Base-by-base conservation (phyloP, 2,888 invertebrate genomes). In the Isotomurus palustris region DNA sequence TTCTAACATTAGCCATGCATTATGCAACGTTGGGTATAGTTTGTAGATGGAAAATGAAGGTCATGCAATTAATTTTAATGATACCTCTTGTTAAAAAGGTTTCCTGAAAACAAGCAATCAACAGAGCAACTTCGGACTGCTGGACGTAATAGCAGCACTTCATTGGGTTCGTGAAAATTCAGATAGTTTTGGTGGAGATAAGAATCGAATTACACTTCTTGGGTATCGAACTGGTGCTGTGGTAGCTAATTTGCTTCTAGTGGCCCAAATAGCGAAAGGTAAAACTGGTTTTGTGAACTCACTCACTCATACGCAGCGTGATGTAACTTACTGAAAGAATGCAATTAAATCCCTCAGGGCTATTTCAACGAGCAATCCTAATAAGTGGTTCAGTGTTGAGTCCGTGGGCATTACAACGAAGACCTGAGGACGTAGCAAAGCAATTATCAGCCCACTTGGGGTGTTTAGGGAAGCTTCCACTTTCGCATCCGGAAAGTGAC, bases 171-270 rank as follows among this genome's bases (percentile, higher is more conserved):
- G 90, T 72, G 92, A 93, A 76, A 96, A 97, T 78, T 82, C 97
- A 59, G 90, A 87, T 2, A 88, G 90, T 1, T 97, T 99, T 75
- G 94, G 94, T 22, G 97, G 97, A 19, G 92, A 97, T 79, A 88
- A 93, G 4, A 85, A 89, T 74, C 83, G 88, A 68, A 88, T 99
- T 61, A 95, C 95, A 0, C 79, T 99, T 64, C 85, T 97, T 81
- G 96, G 97, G 2, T 95, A 97, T 75, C 92, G 94, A 27, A 91
- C 93, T 27, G 99, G 99, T 5, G 97, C 96, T 10, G 92, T 95
- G 1, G 82, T 96, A 50, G 94, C 95, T 70, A 96, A 97, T 79
- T 88, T 96, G 73, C 85, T 99, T 58, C 87, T 94, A 69, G 88
- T 96, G 32, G 95, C 97, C 35, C 95, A 96, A 21, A 91, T 94